A percentile compares a stretch with the other conserved stretches of the same genome.
These are phyloP conservation scores for Parotia lawesii DNA, from an alignment of 2,113 vertebrate genomes.

Conservation along the genomic window DNA sequence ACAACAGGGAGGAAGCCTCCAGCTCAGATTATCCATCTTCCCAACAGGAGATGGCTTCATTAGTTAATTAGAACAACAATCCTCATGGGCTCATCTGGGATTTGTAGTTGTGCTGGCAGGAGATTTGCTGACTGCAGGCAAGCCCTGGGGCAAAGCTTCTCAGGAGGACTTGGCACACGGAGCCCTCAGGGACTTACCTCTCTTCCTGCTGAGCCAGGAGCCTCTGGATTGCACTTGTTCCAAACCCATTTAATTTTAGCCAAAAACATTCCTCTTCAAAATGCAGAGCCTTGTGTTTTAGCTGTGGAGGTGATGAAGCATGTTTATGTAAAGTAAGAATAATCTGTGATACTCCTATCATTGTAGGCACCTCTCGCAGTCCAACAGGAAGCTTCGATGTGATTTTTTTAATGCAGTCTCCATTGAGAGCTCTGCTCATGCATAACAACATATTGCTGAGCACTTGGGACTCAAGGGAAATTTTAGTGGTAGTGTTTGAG, in stretches of 20 bases:
- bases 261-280: neutral
- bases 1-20: neutral
- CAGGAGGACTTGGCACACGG: accelerated
- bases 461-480: slow-evolving; percentile 5
- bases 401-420: neutral
- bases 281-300: neutral
- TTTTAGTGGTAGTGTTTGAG: neutral
- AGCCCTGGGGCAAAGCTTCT: neutral
- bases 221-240: neutral
- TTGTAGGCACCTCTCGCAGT: neutral
- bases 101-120: slow-evolving; percentile 10
- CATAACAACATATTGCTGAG: neutral
- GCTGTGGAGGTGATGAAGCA: neutral
- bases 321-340: neutral
- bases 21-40: neutral
- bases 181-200: neutral
- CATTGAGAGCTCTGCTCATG: neutral
- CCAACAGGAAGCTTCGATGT: neutral
- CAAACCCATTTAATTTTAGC: neutral
- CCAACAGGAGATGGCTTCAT: neutral
- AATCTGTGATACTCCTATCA: neutral
- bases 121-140: slow-evolving; percentile 12
- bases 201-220: neutral
- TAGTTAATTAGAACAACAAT: slow-evolving; percentile 41
- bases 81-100: neutral